Evolutionary conservation across 2,888 invertebrate genomes (phyloP).

Genomic region (Pandemis heparana): DNA sequence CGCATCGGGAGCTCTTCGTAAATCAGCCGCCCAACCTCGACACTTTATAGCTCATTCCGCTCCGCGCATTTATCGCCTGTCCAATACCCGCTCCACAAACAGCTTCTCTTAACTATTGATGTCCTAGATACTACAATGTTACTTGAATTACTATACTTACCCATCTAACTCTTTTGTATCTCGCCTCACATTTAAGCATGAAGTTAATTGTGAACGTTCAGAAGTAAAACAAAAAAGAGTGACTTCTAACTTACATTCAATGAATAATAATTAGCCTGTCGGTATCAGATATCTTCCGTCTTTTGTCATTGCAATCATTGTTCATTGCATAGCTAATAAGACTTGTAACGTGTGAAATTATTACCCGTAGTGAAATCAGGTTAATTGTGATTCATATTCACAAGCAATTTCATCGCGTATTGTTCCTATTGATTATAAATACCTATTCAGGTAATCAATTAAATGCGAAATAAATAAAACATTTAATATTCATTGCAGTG

Average conservation of each 20-base stretch:
- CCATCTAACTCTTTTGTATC: background rate
- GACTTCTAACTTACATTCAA: background rate
- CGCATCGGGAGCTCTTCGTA: slow-evolving; percentile 57
- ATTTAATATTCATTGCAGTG: background rate
- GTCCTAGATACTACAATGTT: slow-evolving; percentile 6
- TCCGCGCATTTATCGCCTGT: slow-evolving; percentile 63
- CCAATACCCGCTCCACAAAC: slow-evolving; percentile 53
- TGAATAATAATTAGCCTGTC: background rate
- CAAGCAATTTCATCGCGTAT: background rate
- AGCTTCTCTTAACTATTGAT: slow-evolving; percentile 24
- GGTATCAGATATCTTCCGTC: background rate
- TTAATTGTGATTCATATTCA: background rate
- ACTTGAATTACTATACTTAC: background rate
- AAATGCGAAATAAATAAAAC: background rate
- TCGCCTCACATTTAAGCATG: background rate
- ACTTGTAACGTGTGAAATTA: background rate
- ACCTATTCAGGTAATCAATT: background rate
- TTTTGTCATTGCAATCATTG: background rate
- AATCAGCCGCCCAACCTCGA: slow-evolving; percentile 65
- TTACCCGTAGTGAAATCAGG: background rate
- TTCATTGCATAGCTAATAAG: background rate
- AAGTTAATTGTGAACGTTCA: background rate
- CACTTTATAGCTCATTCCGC: slow-evolving; percentile 68
- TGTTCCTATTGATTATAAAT: slow-evolving; percentile 4
- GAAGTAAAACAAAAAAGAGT: too few species aligned